Base-by-base conservation (phyloP, 2,113 vertebrate species). In the Salvelinus fontinalis region DNA sequence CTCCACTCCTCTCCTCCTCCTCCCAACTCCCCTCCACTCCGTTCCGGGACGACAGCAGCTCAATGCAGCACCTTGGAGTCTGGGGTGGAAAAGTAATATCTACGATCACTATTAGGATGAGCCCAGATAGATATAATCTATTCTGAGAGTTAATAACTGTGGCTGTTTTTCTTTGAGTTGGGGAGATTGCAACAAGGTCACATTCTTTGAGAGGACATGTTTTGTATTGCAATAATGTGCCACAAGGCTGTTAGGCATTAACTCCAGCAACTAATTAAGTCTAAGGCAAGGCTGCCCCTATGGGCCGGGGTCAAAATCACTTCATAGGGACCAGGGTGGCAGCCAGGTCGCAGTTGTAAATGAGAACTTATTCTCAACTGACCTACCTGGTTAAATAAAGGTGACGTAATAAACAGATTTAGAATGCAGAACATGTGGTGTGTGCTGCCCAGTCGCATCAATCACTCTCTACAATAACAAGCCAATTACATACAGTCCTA, bases 391-490 rank as follows among this genome's bases (percentile, higher is more conserved):
- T 34, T 34, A 34, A 34, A 34, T 34, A 34, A 34, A 0, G 31
- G 31, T 34, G 31, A 34, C 6, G 5, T 34, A 7, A 34, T 34
- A 34, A 34, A 34, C 6, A 34, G 3, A 18, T 54, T 54, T 1
- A 18, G 16, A 5, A 54, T 54, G 51, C 51, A 16, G 51, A 4
- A 5, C 16, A 5, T 54, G 51, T 79, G 75, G 79, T 86, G 85
- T 86, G 75, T 93, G 85, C 85, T 81, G 77, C 80, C 86, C 88
- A 83, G 81, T 83, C 84, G 81, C 84, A 84, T 90, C 86, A 81
- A 67, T 83, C 80, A 85, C 74, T 77, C 82, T 77, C 75, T 75
- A 77, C 79, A 87, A 83, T 87, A 90, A 87, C 68, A 87, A 84
- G 73, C 76, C 73, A 83, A 82, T 81, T 79, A 89, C 68, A 8